Evolutionary conservation across 1,140 invertebrate genomes (phyloP), one percentile per base, ranked within the genome.

Genomic region (Scaptomyza hsui): DNA sequence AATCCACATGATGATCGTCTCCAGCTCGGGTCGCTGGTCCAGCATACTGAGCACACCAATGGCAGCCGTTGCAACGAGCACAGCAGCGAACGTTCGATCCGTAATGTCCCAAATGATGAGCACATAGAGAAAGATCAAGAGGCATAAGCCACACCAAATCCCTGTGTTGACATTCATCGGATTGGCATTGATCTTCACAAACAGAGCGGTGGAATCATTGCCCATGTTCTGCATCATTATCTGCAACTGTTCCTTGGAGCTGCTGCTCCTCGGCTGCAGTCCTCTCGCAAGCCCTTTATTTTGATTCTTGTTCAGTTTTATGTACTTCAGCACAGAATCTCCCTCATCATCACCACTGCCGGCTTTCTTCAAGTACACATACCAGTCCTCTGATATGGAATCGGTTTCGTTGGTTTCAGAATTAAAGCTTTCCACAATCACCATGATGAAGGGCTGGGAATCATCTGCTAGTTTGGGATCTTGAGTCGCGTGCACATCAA

Each of bases 41-140:
- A 95, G 91, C 2, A 93, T 78, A 1, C 96, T 94, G 39, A 97
- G 92, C 37, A 95, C 94, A 0, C 94, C 95, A 2, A 97, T 89
- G 0, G 95, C 94, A 52, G 94, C 92, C 0, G 95, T 94, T 0
- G 96, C 95, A 0, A 95, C 95, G 0, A 97, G 72, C 57, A 97
- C 94, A 0, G 96, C 95, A 0, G 96, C 96, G 45, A 97, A 91
- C 1, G 97, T 95, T 56, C 96, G 92, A 89, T 97, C 95, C 1
- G 95, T 92, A 21, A 95, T 77, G 92, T 97, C 96, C 90, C 97
- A 96, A 72, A 97, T 95, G 61, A 97, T 97, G 0, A 97, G 89
- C 7, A 95, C 72, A 71, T 97, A 97, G 1, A 98, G 91, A 2
- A 94, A 94, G 2, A 94, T 48, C 0, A 98, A 89, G 16, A 97